Base-by-base conservation (phyloP, 1,140 invertebrate genomes). In the Scaptomyza montana region DNA sequence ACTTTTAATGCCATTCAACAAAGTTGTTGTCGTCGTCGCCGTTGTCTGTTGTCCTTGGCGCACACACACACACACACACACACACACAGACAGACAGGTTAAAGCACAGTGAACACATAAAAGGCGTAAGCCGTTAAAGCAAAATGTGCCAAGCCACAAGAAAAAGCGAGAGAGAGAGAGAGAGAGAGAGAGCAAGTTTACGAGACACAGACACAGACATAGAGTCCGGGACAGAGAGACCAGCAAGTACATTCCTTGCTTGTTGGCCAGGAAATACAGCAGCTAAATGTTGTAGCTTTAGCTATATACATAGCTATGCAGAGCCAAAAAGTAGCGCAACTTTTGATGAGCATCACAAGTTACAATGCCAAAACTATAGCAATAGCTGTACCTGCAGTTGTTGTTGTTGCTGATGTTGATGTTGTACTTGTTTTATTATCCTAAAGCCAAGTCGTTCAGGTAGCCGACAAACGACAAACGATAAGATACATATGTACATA, bases 1-100 rank as follows among this genome's bases (percentile, higher is more conserved):
- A 68, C 66, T 71, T 73, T 84, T 85, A 85, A 86, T 80, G 81
- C 56, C 74, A 80, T 80, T 80, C 73, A 85, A 80, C 74, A 86
- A 80, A 81, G 71, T 86, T 76, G 56, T 59, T 63, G 69, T 74
- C 63, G 66, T 62, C 72, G 21, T 55, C 59, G 66, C 59, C 72
- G 21, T 55, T 54, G 5, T 13, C 19, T 16, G 36, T 45, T 77
- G 80, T 70, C 66, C 62, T 73, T 73, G 47, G 57, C 61, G 46
- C 65, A 63, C 10, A 41, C 39, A 66, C 60, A 54, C 49, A 62
- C 36, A 33, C 19, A 55, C 56, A 53, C 30, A 33, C 25, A 45
- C 12, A 28, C 10, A 49, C 12, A 65, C 9, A n/a, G 12, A 43
- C 12, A 43, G 36, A 41, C 39, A 13, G 19, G 12, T 16, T 19